A percentile compares a stretch with the other conserved stretches of the same genome.
Evolutionary conservation across 2,888 invertebrate species (phyloP).

Genomic region (Andrena trimmerana): DNA sequence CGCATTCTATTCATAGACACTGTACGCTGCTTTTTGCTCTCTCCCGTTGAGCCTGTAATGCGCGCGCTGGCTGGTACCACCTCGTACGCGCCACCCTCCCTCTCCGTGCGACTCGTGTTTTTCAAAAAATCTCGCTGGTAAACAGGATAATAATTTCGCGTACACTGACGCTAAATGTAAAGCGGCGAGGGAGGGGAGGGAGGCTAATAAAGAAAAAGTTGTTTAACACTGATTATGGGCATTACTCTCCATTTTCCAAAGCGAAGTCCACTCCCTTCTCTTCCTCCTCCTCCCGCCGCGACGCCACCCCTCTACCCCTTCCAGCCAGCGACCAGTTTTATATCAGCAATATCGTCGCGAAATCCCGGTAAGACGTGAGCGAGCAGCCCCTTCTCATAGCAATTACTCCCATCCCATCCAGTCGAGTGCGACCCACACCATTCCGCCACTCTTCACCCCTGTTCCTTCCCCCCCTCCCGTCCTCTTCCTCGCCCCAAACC

Average conservation of each 20-base stretch:
- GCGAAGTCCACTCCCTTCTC: constrained; percentile 12
- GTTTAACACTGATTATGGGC: constrained; percentile 47
- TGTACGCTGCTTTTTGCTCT: constrained; percentile 1
- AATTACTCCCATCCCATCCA: constrained; percentile 76
- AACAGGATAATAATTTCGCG: constrained; percentile 52
- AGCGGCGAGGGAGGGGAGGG: neutral
- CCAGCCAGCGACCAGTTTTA: constrained; percentile 53
- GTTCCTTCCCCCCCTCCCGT: neutral
- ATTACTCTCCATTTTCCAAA: constrained; percentile 53
- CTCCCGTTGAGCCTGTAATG: neutral
- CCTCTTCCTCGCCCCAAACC: constrained; percentile 8
- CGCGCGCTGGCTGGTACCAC: neutral
- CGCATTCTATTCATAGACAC: constrained; percentile 33
- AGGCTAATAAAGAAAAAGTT: constrained; percentile 39
- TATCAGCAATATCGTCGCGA: constrained; percentile 72
- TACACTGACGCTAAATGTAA: constrained; percentile 1
- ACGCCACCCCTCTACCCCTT: neutral
- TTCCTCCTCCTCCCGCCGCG: neutral
- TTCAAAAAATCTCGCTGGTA: constrained; percentile 32
- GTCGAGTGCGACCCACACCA: constrained; percentile 64
- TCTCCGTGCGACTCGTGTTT: constrained; percentile 1
- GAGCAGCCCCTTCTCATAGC: constrained; percentile 72
- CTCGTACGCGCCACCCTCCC: constrained; percentile 3
- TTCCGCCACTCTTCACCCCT: constrained; percentile 55
- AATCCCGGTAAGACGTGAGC: constrained; percentile 72